phyloP scores from a whole-genome alignment of 2,797 vertebrate genomes.

The Hippopotamyrus pictus region DNA sequence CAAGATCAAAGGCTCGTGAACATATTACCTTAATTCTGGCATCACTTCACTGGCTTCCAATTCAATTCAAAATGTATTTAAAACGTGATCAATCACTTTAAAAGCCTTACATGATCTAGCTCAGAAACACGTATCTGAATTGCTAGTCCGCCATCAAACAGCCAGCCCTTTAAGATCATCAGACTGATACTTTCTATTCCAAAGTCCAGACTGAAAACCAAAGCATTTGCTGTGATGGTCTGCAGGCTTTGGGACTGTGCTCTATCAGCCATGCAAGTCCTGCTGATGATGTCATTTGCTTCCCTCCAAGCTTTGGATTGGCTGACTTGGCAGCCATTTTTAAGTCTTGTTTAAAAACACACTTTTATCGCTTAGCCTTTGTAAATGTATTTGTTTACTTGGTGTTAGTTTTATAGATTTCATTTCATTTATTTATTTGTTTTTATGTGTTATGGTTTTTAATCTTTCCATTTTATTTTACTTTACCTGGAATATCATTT shows the following conservation, averaged over 20 bases:
- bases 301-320: too few species aligned
- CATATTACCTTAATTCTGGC: neutral
- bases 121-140: neutral
- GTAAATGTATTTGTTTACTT: neutral
- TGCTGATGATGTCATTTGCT: too few species aligned
- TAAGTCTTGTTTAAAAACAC: neutral
- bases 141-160: neutral
- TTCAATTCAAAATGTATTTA: neutral
- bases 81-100: neutral
- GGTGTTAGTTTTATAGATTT: neutral
- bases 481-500: neutral
- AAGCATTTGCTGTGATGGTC: neutral
- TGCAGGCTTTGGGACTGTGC: neutral
- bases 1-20: neutral
- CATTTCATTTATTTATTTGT: neutral
- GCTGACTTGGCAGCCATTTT: too few species aligned
- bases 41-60: neutral
- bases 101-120: neutral
- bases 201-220: neutral
- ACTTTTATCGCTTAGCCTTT: neutral
- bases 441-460: neutral
- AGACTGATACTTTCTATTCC: neutral
- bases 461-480: neutral
- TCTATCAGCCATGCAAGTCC: too few species aligned
- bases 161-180: neutral